Evolutionary conservation across 2,797 vertebrate species (phyloP), one percentile per base, ranked within the genome.

Genomic region (Coilia nasus): DNA sequence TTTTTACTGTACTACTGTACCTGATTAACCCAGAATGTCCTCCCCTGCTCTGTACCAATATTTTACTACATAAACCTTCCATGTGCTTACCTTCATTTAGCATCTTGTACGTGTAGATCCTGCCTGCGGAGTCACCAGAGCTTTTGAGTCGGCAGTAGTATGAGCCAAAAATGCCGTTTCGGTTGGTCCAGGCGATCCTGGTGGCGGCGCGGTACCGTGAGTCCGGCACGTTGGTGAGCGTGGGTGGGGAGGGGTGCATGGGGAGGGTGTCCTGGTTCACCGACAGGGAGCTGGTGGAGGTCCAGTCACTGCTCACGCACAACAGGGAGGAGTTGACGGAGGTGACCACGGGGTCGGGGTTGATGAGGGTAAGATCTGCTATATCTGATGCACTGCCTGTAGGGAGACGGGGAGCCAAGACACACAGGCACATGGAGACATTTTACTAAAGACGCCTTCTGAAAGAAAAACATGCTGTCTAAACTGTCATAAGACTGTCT

Each of bases 21-120:
- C 50, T 54, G 50, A 2, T 4, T 10, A 4, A 10, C 50, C 50
- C 14, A 54, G 50, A 9, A 54, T 54, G 50, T 14, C 2, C 50
- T 1, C 50, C 50, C 1, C 50, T 54, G 50, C 50, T 54, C 50
- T 54, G 50, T 5, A 2, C 35, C 35, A 41, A 5, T 41, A 41
- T 41, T 41, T 5, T 41, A 41, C 35, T 41, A 41, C 35, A 41
- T 41, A 41, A 41, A 41, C 35, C 35, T 41, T 41, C 35, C 2
- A 78, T 17, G 67, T 75, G n/a, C 25, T 59, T 96, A 96, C 97
- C 96, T 97, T 96, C 92, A 84, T 94, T 91, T 0, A 95, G 94
- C 95, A 97, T 97, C 94, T 97, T 97, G 94, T 96, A 95, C 17
- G 96, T 97, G 17, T 95, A 94, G 92, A 97, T 94, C 87, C 92